phyloP scores from a whole-genome alignment of 2,113 vertebrate genomes.

The Eptatretus burgeri region DNA sequence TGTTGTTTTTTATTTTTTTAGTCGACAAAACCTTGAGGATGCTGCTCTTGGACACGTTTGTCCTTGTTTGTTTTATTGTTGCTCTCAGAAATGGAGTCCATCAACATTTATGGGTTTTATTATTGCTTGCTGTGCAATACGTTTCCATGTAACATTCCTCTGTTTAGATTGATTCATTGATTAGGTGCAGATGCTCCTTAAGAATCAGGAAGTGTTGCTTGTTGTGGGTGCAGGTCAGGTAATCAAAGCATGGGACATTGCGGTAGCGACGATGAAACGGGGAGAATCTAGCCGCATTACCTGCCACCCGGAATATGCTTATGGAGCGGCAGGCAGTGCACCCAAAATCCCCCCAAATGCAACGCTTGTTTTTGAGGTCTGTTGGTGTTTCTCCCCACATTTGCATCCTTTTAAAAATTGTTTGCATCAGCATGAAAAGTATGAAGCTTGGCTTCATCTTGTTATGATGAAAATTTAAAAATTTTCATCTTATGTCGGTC shows the following conservation, averaged over 20 bases:
- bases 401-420: not conserved
- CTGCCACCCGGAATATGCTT: slow-evolving; percentile 73
- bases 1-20: too few relatives aligned
- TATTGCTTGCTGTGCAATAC: too few relatives aligned
- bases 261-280: slow-evolving; percentile 60
- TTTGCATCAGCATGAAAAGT: not conserved
- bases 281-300: slow-evolving; percentile 55
- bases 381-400: slow-evolving; percentile 9
- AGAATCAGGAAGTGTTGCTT: not conserved
- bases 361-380: slow-evolving; percentile 68
- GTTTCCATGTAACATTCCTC: too few relatives aligned
- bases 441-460: not conserved
- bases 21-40: too few relatives aligned
- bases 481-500: too few relatives aligned
- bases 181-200: too few relatives aligned
- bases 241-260: slow-evolving; percentile 89
- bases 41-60: too few relatives aligned
- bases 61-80: too few relatives aligned
- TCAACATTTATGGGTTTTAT: too few relatives aligned
- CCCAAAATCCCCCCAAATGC: slow-evolving; percentile 75
- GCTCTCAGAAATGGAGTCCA: too few relatives aligned
- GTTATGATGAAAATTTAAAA: too few relatives aligned
- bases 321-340: slow-evolving; percentile 65
- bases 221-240: slow-evolving; percentile 34
- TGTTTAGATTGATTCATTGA: too few relatives aligned